phyloP scores from a whole-genome alignment of 1,140 invertebrate genomes.

The Portunus trituberculatus region DNA sequence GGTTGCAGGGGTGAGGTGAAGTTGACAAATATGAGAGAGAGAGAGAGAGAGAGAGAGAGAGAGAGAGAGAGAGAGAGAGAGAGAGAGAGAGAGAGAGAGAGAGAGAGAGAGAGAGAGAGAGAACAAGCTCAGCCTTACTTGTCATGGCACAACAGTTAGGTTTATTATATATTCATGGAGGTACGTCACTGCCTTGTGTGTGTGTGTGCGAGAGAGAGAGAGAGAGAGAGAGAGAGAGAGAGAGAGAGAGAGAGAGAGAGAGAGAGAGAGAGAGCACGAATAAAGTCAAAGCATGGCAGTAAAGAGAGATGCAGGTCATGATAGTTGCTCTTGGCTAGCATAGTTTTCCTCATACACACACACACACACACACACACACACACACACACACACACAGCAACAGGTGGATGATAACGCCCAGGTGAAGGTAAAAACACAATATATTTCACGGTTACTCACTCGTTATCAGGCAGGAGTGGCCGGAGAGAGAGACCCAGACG shows the following conservation, averaged over 20 bases:
- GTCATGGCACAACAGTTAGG: too few species aligned
- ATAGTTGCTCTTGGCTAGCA: not conserved
- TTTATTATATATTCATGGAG: too few species aligned
- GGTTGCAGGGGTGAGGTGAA: not conserved
- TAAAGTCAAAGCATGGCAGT: not conserved
- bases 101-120: too few species aligned
- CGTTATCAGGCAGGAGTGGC: not conserved
- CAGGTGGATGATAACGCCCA: not conserved
- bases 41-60: constrained; percentile 20
- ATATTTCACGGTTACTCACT: not conserved
- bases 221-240: not conserved
- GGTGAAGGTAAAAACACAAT: not conserved
- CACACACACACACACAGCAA: too few species aligned
- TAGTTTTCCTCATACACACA: too few species aligned
- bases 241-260: constrained; percentile 8
- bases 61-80: not conserved
- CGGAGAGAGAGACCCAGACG: not conserved
- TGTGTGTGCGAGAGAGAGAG: not conserved
- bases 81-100: not conserved
- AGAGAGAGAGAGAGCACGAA: not conserved
- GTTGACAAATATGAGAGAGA: not conserved
- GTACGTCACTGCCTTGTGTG: too few species aligned
- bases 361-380: too few species aligned
- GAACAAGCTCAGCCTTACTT: too few species aligned
- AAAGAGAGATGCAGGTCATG: not conserved